These are phyloP conservation scores for Anguilla pacifica DNA, from an alignment of 2,797 vertebrate species.

Conservation along the genomic window DNA sequence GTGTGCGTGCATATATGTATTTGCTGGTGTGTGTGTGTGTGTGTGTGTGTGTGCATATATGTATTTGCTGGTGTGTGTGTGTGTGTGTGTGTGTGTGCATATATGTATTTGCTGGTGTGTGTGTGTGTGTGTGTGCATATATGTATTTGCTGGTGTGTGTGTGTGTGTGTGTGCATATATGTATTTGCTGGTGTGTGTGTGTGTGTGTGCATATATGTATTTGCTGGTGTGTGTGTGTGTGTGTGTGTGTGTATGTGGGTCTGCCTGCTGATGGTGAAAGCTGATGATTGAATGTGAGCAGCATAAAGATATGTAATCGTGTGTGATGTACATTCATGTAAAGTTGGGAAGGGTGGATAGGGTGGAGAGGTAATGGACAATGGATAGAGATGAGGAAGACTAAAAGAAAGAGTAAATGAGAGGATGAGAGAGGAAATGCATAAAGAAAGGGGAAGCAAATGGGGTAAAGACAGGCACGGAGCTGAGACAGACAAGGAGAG, in stretches of 20 bases:
- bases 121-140: neutral
- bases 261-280: neutral
- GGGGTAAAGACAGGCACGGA: slow-evolving; percentile 50
- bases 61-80: neutral
- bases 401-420: slow-evolving; percentile 42
- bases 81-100: neutral
- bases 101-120: too few relatives aligned
- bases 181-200: neutral
- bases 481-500: slow-evolving; percentile 49
- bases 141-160: neutral
- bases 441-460: slow-evolving; percentile 20
- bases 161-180: neutral
- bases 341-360: slow-evolving; percentile 18
- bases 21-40: neutral
- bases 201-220: neutral
- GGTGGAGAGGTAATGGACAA: neutral
- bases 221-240: neutral
- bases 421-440: slow-evolving; percentile 40
- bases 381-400: slow-evolving; percentile 30
- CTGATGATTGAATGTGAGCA: neutral
- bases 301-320: neutral
- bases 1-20: too few relatives aligned
- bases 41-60: neutral
- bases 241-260: slow-evolving; percentile 5
- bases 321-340: slow-evolving; percentile 10